Evolutionary conservation across 2,888 invertebrate genomes (phyloP).

Genomic region (Tipula vernalis): DNA sequence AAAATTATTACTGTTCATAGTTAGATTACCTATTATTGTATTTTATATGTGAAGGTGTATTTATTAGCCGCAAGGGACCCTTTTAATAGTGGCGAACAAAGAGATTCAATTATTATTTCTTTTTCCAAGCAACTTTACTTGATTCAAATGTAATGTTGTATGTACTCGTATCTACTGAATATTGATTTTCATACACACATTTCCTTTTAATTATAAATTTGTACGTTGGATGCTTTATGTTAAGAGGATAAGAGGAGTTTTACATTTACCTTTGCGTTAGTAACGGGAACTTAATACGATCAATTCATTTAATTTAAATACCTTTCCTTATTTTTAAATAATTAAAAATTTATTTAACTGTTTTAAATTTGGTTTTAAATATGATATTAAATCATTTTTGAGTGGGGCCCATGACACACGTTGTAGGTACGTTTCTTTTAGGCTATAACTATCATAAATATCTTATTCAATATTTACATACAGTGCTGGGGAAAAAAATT

Average conservation of each 20-base stretch:
- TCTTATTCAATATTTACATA: no score
- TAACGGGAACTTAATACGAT: not conserved
- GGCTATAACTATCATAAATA: no score
- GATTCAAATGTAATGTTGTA: not conserved
- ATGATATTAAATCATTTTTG: no score
- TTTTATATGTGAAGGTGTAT: not conserved
- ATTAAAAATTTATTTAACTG: not conserved
- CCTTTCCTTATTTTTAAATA: not conserved
- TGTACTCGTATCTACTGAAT: not conserved
- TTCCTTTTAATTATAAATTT: not conserved
- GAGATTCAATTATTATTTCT: not conserved
- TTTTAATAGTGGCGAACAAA: not conserved
- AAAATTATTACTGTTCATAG: not conserved
- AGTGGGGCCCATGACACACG: no score
- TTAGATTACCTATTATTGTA: not conserved
- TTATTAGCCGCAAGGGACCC: not conserved
- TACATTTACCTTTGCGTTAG: not conserved
- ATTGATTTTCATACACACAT: not conserved
- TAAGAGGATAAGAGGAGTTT: not conserved
- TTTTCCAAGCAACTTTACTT: not conserved
- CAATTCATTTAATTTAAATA: not conserved
- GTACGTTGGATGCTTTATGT: not conserved
- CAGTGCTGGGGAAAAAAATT: no score
- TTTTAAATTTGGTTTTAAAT: no score
- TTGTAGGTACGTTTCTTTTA: no score